Evolutionary conservation across 2,113 vertebrate species (phyloP), one percentile per base, ranked within the genome.

Genomic region (Circaetus cinerascens): DNA sequence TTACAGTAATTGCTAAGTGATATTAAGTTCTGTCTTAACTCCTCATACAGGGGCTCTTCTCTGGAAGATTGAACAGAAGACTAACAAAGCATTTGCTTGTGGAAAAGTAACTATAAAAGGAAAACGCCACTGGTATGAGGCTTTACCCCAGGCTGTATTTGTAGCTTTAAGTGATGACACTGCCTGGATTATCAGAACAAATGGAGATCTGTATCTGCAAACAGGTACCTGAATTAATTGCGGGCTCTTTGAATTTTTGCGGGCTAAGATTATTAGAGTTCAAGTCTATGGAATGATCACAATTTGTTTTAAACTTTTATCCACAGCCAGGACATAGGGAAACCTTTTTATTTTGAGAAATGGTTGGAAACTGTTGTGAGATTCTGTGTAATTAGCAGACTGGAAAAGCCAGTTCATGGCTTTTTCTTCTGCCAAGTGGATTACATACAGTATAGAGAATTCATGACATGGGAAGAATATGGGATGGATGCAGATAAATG

Each of bases 41-140:
- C 15, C 86, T 88, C 50, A 8, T 53, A 5, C 93, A 99, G 99
- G 99, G 34, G 96, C 98, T n/a, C 98, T 99, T 85, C 98, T 99
- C 75, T 99, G 99, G 99, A 99, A 99, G 97, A 98, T 99, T 90
- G 99, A 99, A 84, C 99, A 99, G 98, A 99, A 99, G 93, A 99
- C 98, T 45, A 99, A 99, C 98, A 99, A 99, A n/a, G 99, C 99
- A 3, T 99, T 99, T 60, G 99, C 99, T 7, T 99, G 99, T 92
- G 99, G 99, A 13, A 99, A 99, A 96, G 99, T 99, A 14, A 98
- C 99, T 21, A 98, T 99, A 60, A 99, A 98, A 97, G 99, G 99
- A 32, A 99, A 99, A 87, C 98, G 99, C 9, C 99, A 99, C 96
- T 99, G 99, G 99, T 99, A 99, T 11, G 99, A 99, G 93, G 99